These are phyloP conservation scores for Tetragonula carbonaria DNA, from an alignment of 2,888 invertebrate species.

Conservation along the genomic window DNA sequence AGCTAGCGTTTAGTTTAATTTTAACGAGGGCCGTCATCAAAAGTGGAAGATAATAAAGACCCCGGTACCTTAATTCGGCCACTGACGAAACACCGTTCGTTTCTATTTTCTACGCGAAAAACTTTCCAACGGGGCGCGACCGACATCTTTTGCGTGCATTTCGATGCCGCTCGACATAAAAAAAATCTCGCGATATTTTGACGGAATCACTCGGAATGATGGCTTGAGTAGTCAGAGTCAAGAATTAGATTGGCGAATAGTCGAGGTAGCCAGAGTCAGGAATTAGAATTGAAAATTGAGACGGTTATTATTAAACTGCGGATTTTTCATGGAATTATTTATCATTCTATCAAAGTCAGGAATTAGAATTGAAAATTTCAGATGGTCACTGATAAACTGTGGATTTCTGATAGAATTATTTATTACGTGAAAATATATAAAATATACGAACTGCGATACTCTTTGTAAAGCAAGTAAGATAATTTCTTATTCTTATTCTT, in stretches of 20 bases:
- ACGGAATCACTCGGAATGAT: not conserved
- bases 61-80: not conserved
- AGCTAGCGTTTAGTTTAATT: constrained; percentile 29
- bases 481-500: too few species aligned
- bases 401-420: too few species aligned
- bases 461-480: too few species aligned
- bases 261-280: not conserved
- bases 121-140: not conserved
- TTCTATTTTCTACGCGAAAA: constrained; percentile 3
- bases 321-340: too few species aligned
- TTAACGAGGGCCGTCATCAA: constrained; percentile 35
- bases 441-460: too few species aligned
- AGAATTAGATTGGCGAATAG: not conserved
- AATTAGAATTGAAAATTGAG: constrained; percentile 5
- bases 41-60: constrained; percentile 19
- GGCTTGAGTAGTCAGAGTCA: not conserved
- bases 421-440: too few species aligned
- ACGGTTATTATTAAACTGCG: not conserved
- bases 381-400: not conserved
- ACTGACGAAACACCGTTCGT: not conserved
- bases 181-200: not conserved
- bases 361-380: not conserved
- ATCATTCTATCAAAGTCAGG: not conserved
- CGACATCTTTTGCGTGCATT: not conserved
- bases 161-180: not conserved